A percentile compares a stretch with the other conserved stretches of the same genome.
Evolutionary conservation across 2,113 vertebrate species (phyloP).

Genomic region (Xerus inauris): DNA sequence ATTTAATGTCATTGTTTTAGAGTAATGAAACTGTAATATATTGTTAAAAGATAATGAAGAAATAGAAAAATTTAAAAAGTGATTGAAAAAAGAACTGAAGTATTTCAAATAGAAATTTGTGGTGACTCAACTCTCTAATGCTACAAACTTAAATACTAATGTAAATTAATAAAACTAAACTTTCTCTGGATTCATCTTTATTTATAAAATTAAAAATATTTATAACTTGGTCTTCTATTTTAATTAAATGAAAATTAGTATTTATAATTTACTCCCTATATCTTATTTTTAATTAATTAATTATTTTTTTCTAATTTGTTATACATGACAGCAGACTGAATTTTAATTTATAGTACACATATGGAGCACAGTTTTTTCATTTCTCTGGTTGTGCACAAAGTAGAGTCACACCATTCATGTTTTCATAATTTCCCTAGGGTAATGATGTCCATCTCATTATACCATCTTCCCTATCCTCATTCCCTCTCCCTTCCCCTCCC

Average conservation of each 20-base stretch:
- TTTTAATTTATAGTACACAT: too few relatives aligned
- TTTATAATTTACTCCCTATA: neutral
- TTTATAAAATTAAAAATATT: neutral
- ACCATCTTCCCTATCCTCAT: too few relatives aligned
- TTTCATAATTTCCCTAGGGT: too few relatives aligned
- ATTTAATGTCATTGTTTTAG: constrained; percentile 71
- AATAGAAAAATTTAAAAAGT: constrained; percentile 7
- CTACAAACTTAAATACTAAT: neutral
- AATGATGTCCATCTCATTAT: too few relatives aligned
- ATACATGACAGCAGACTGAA: too few relatives aligned
- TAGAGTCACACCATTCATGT: too few relatives aligned
- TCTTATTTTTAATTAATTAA: too few relatives aligned
- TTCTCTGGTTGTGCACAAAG: too few relatives aligned
- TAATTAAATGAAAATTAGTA: neutral
- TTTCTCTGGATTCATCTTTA: neutral
- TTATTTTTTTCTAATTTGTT: too few relatives aligned
- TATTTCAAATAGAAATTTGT: neutral
- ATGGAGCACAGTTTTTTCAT: too few relatives aligned
- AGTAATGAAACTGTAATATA: constrained; percentile 16
- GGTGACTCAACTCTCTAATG: neutral
- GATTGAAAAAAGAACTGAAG: neutral
- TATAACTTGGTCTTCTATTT: neutral
- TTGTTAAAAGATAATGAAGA: constrained; percentile 59
- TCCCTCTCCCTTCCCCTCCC: too few relatives aligned
- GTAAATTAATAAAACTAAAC: neutral